Conservation (phyloP, 2,888 invertebrate species). For the Drosophila antonietae region DNA sequence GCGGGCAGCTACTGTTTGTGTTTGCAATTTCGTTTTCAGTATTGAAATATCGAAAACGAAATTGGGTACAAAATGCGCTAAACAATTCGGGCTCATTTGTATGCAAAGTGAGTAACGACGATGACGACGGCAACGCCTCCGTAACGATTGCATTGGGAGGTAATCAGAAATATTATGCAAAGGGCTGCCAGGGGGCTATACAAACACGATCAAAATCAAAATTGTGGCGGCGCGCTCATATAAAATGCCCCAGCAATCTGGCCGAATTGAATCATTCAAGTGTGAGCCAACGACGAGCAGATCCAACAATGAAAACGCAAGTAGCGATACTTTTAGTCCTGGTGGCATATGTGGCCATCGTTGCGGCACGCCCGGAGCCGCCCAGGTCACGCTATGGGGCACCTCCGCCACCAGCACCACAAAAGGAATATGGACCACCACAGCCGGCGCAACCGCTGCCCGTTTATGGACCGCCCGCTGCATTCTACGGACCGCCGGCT, state of each 20-base stretch:
- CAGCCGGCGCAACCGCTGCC: slow-evolving; percentile 80
- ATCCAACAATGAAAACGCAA: slow-evolving; percentile 55
- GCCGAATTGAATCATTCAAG: slow-evolving; percentile 70
- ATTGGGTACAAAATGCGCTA: slow-evolving; percentile 51
- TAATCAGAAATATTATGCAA: slow-evolving; percentile 78
- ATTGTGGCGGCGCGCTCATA: slow-evolving; percentile 31
- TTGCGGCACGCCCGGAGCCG: slow-evolving; percentile 84
- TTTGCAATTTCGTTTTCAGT: slow-evolving; percentile 75
- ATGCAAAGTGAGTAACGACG: slow-evolving; percentile 50
- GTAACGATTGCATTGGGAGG: slow-evolving; percentile 63
- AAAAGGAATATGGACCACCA: slow-evolving; percentile 83
- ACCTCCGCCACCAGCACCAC: slow-evolving; percentile 78
- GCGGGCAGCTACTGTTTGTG: slow-evolving; percentile 32
- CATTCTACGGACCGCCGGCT: slow-evolving; percentile 83
- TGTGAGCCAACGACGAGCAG: slow-evolving; percentile 40
- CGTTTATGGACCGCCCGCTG: slow-evolving; percentile 82
- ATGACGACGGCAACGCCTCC: slow-evolving; percentile 36
- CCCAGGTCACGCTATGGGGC: slow-evolving; percentile 83
- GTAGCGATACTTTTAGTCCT: slow-evolving; percentile 71
- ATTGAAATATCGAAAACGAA: slow-evolving; percentile 62
- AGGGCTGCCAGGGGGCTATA: slow-evolving; percentile 45
- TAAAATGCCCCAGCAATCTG: slow-evolving; percentile 65
- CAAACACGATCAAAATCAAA: slow-evolving; percentile 47
- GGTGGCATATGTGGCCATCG: slow-evolving; percentile 83
- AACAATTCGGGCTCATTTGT: slow-evolving; percentile 58